Evolutionary conservation across 2,113 vertebrate genomes (phyloP), one percentile per base, ranked within the genome.

Genomic region (Pungitius pungitius): DNA sequence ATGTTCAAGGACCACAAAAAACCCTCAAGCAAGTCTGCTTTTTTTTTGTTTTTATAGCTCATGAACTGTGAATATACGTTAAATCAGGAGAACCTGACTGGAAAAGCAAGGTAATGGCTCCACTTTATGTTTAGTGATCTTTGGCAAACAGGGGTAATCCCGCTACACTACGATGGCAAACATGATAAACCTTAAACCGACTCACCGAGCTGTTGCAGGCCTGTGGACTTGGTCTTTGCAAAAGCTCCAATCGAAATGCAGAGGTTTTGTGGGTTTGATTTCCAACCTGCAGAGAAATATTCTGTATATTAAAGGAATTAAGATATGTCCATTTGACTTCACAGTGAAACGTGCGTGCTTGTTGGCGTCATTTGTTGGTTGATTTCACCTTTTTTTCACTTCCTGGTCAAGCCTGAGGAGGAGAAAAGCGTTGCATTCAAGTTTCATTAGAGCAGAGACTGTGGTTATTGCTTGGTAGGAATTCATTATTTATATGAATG

Each of bases 1-100:
- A 56, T 57, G 63, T 61, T 17, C 47, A 47, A 13, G 26, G 30
- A 13, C 27, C 17, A 17, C 17, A 17, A 14, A 61, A 20, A 3
- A 45, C 27, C 56, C 56, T 37, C 0, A 8, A 37, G 39, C 17
- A 0, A 57, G 7, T 62, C 63, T 12, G 39, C 6, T 52, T 30
- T 54, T 51, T 49, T 68, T 45, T 58, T 56, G 33, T 42, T 67
- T 49, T 55, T 35, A 35, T 35, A 8, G 33, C 33, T 66, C 55
- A 61, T 49, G 15, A 56, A 40, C 30, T 60, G n/a, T 69, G 20
- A 37, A 43, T 51, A 47, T 69, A 0, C 26, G 40, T 30, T 1
- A 17, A 39, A 70, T 63, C 49, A 43, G 1, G 17, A 65, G 55
- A 22, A 47, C 13, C 39, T 52, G 4, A 22, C 51, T 51, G 8